Evolutionary conservation across 2,888 invertebrate species (phyloP), one percentile per base, ranked within the genome.

Genomic region (Amblyteles armatorius): DNA sequence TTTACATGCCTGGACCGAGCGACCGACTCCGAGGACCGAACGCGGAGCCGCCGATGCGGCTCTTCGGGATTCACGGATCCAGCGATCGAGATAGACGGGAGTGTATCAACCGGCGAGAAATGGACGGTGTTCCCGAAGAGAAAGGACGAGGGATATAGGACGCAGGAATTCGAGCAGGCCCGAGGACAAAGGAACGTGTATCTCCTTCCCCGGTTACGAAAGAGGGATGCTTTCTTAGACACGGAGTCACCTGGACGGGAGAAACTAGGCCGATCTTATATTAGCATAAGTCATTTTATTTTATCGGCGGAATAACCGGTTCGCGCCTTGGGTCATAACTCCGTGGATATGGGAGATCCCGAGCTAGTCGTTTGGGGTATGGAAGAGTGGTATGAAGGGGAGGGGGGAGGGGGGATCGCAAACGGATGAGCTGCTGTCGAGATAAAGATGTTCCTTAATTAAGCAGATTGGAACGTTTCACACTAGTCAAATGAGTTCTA

Each of bases 191-290:
- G 68, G 73, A 84, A 78, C 55, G 29, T 60, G 6, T 33, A 5
- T 60, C 52, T 60, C 57, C 74, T 29, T 48, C 3, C 57, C 36
- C 40, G 65, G 71, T 44, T 52, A 71, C 63, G 63, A 82, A 78
- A 50, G 29, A 36, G 52, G 52, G 57, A 44, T 73, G 78, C 57
- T 76, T 57, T 71, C 33, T 48, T 68, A 16, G 40, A 50, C 9
- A 7, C 3, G 50, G 44, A 71, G 55, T 11, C 50, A 60, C 36
- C 52, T 65, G 69, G 50, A 44, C 65, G 60, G 44, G n/a, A 50
- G 67, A 79, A 82, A 82, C 76, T 79, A 68, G 82, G 85, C 67
- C 85, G 79, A 82, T 76, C 79, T 26, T 85, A 68, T 79, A 76
- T 79, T 76, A 72, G 52, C 67, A 77, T 73, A 77, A 82, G 36